Percentiles rank a stretch among this genome's conserved stretches.
Conservation (phyloP, 2,888 invertebrate genomes). For the Amphipoea oculea region DNA sequence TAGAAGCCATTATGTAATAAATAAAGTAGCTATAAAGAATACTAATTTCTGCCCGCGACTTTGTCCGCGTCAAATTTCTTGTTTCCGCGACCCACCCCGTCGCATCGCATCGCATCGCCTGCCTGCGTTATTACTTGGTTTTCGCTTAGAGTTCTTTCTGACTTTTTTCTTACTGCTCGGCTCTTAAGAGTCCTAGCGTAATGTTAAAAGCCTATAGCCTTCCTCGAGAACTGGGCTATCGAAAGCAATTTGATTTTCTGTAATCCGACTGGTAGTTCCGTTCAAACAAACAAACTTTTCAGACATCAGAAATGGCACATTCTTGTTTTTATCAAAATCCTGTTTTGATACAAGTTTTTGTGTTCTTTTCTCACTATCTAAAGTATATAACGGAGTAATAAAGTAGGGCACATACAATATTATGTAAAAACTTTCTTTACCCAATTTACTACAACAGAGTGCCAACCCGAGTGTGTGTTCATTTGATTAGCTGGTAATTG, state of each 20-base stretch:
- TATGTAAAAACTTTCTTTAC: not conserved
- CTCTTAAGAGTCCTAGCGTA: no score
- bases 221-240: not conserved
- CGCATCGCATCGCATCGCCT: not conserved
- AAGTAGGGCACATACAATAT: not conserved
- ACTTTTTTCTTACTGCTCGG: not conserved
- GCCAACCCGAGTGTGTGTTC: conserved; percentile 5
- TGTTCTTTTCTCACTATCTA: not conserved
- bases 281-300: not conserved
- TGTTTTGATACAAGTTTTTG: not conserved
- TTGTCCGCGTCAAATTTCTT: not conserved
- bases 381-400: not conserved
- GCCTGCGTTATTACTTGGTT: not conserved
- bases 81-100: not conserved
- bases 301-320: not conserved
- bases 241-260: not conserved
- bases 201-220: no score
- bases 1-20: not conserved
- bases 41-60: not conserved
- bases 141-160: not conserved
- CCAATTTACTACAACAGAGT: conserved; percentile 21
- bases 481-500: conserved; percentile 42
- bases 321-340: not conserved
- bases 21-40: not conserved
- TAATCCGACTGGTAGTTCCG: not conserved